Evolutionary conservation across 2,888 invertebrate genomes (phyloP).

Genomic region (Hydropsyche betteni): DNA sequence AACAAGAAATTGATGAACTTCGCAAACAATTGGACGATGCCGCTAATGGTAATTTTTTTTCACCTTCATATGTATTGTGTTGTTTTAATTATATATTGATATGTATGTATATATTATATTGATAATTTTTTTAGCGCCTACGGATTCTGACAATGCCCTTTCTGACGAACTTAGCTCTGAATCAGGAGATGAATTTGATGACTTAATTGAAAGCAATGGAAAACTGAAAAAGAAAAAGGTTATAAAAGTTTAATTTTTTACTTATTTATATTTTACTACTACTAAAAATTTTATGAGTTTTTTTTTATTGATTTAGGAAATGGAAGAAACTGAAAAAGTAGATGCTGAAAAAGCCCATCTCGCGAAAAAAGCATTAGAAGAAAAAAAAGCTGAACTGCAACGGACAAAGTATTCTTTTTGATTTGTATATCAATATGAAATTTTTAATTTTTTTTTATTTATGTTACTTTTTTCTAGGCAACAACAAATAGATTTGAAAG

Average conservation of each 20-base stretch:
- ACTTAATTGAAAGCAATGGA: conserved; percentile 62
- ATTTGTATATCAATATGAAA: conserved; percentile 31
- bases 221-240: conserved; percentile 56
- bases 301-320: conserved; percentile 54
- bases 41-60: conserved; percentile 55
- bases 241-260: background rate
- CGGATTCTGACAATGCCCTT: conserved; percentile 51
- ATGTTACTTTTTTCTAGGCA: conserved; percentile 55
- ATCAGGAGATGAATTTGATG: conserved; percentile 56
- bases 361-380: conserved; percentile 71
- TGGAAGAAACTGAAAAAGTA: conserved; percentile 58
- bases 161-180: conserved; percentile 56
- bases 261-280: conserved; percentile 19
- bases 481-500: conserved; percentile 84
- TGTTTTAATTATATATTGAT: background rate
- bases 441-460: no score
- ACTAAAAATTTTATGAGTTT: background rate
- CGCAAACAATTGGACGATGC: conserved; percentile 85
- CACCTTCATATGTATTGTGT: background rate
- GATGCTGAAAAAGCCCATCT: conserved; percentile 73
- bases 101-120: background rate
- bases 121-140: conserved; percentile 40
- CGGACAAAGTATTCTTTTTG: conserved; percentile 69
- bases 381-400: conserved; percentile 76
- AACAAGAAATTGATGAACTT: conserved; percentile 94